Percentiles rank a stretch among this genome's conserved stretches.
Evolutionary conservation across 2,797 vertebrate genomes (phyloP).

Genomic region (Serranus cabrilla): DNA sequence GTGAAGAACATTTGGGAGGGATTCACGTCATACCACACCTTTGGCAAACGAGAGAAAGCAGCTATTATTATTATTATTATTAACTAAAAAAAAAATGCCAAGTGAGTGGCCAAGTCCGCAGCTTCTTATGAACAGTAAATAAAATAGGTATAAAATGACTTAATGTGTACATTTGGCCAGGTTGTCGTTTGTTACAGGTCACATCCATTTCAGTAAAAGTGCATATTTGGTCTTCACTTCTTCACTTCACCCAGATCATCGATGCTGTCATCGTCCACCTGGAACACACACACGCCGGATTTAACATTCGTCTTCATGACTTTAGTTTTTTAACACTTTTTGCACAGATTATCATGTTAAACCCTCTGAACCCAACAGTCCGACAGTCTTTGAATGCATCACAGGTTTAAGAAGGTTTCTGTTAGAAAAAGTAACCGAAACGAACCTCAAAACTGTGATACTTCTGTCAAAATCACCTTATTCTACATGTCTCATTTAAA

Average conservation of each 20-base stretch:
- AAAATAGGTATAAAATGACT: slow-evolving; percentile 91
- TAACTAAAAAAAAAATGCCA: slow-evolving; percentile 80
- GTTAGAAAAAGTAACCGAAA: too few species aligned
- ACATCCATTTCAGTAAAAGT: slow-evolving; percentile 86
- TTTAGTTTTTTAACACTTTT: too few species aligned
- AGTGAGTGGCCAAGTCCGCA: slow-evolving; percentile 84
- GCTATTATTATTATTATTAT: slow-evolving; percentile 78
- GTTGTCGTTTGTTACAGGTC: slow-evolving; percentile 79
- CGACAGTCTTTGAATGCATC: too few species aligned
- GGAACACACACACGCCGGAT: not conserved
- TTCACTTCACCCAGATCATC: slow-evolving; percentile 99
- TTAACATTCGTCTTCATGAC: not conserved
- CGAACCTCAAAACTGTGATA: too few species aligned
- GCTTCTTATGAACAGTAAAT: slow-evolving; percentile 91
- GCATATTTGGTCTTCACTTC: slow-evolving; percentile 92
- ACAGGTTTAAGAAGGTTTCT: too few species aligned
- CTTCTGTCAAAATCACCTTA: too few species aligned
- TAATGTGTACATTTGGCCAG: slow-evolving; percentile 88
- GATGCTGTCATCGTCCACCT: slow-evolving; percentile 99
- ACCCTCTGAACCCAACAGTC: too few species aligned
- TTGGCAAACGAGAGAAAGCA: slow-evolving; percentile 94
- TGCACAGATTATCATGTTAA: too few species aligned
- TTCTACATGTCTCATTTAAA: too few species aligned
- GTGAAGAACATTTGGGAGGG: slow-evolving; percentile 89
- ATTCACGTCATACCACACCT: slow-evolving; percentile 89